phyloP scores from a whole-genome alignment of 2,113 vertebrate species.

The Tretioscincus oriximinensis region DNA sequence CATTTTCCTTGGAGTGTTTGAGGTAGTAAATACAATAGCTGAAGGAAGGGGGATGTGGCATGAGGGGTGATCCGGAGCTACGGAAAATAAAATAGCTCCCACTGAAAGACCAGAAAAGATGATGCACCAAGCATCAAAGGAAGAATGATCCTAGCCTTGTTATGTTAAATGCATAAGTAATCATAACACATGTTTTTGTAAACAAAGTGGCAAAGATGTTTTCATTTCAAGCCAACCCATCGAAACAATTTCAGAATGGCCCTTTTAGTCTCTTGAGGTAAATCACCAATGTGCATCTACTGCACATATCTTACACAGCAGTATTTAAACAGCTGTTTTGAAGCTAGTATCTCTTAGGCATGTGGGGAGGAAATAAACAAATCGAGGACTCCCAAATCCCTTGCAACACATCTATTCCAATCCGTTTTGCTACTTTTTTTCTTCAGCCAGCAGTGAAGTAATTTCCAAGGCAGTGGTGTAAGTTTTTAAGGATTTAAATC shows the following conservation, averaged over 20 bases:
- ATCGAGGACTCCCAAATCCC: conserved; percentile 63
- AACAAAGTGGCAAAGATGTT: conserved; percentile 7
- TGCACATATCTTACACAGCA: conserved; percentile 27
- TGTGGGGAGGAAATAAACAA: conserved; percentile 59
- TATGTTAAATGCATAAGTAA: conserved; percentile 8
- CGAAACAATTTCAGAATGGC: not conserved
- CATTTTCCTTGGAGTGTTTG: conserved; percentile 14
- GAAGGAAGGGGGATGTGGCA: not conserved
- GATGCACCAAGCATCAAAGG: not conserved
- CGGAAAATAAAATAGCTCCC: conserved; percentile 1
- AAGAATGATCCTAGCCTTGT: not conserved
- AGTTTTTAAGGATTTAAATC: not conserved
- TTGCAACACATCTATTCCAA: conserved; percentile 57
- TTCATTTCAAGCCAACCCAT: not conserved
- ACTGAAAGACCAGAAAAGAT: not conserved
- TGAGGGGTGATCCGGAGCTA: not conserved
- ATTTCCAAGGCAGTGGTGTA: not conserved
- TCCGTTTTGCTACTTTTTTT: conserved; percentile 49
- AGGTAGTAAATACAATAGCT: conserved; percentile 27
- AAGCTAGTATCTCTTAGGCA: conserved; percentile 46
- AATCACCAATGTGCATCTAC: not conserved
- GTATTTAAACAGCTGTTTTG: conserved; percentile 30
- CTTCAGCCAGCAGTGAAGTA: conserved; percentile 9
- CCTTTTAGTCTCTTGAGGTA: not conserved
- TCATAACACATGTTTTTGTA: conserved; percentile 9